These are phyloP conservation scores for Vicugna pacos DNA, from an alignment of 2,113 vertebrate genomes.

Conservation along the genomic window DNA sequence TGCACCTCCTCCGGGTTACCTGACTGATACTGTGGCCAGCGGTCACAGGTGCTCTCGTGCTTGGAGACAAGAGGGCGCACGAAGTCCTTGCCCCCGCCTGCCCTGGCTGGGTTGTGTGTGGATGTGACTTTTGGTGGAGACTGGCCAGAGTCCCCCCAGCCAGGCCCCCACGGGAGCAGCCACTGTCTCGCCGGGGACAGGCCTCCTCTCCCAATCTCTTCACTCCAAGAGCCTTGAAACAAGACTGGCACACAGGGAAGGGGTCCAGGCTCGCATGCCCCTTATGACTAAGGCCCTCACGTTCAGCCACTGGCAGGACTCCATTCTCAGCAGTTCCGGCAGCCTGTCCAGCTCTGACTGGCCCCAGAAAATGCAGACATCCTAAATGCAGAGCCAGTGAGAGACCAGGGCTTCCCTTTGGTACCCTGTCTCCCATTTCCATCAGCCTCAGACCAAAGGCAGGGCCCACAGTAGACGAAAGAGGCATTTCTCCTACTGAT, in stretches of 20 bases:
- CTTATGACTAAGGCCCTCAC: background rate
- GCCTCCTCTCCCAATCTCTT: background rate
- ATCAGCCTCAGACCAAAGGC: background rate
- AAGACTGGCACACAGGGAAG: background rate
- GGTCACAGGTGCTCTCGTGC: background rate
- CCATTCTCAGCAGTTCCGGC: too few relatives aligned
- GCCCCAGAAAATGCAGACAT: background rate
- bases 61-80: background rate
- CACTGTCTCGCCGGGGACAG: background rate
- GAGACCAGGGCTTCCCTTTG: background rate
- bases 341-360: background rate
- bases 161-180: accelerated
- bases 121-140: background rate
- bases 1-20: background rate
- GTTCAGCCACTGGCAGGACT: background rate
- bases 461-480: slow-evolving; percentile 15
- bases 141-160: background rate
- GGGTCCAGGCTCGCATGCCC: background rate
- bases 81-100: background rate
- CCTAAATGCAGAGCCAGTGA: background rate
- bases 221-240: background rate
- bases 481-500: background rate
- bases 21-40: background rate
- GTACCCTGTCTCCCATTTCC: background rate
- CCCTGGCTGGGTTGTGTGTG: background rate